These are phyloP conservation scores for Deilephila porcellus DNA, from an alignment of 2,888 invertebrate species.

Conservation along the genomic window DNA sequence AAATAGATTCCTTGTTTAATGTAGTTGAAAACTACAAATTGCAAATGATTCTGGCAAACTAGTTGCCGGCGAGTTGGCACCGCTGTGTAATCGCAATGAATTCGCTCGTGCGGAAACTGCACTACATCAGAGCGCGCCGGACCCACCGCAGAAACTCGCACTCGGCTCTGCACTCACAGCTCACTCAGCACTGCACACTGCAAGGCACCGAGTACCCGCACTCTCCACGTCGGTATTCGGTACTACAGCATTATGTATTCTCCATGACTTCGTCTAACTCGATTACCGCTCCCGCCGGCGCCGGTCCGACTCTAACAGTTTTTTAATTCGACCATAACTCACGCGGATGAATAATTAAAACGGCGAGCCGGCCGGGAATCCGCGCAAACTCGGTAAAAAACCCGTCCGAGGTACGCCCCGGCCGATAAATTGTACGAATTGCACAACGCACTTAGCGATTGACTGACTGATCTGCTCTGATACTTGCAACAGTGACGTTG, in stretches of 20 bases:
- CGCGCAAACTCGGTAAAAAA: constrained; percentile 77
- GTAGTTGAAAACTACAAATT: constrained; percentile 73
- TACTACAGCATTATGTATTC: constrained; percentile 71
- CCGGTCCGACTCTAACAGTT: constrained; percentile 84
- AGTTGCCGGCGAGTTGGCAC: constrained; percentile 60
- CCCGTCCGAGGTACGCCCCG: constrained; percentile 59
- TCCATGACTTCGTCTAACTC: constrained; percentile 79
- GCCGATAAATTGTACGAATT: constrained; percentile 78
- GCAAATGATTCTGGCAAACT: constrained; percentile 72
- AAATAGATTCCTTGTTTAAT: constrained; percentile 64
- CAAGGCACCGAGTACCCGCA: background rate
- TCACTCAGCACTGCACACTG: background rate
- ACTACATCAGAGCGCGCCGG: constrained; percentile 33
- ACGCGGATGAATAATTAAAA: constrained; percentile 85
- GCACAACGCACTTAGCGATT: constrained; percentile 79
- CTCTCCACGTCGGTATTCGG: constrained; percentile 9
- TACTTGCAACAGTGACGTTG: background rate
- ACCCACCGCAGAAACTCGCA: constrained; percentile 19
- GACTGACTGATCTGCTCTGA: constrained; percentile 51
- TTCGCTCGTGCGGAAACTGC: constrained; percentile 47
- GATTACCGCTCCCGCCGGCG: constrained; percentile 79
- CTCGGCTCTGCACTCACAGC: background rate
- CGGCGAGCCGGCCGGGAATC: constrained; percentile 74
- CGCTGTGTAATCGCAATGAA: constrained; percentile 55
- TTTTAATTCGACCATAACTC: constrained; percentile 86